These are phyloP conservation scores for Sitta europaea DNA, from an alignment of 2,113 vertebrate species.

Conservation along the genomic window DNA sequence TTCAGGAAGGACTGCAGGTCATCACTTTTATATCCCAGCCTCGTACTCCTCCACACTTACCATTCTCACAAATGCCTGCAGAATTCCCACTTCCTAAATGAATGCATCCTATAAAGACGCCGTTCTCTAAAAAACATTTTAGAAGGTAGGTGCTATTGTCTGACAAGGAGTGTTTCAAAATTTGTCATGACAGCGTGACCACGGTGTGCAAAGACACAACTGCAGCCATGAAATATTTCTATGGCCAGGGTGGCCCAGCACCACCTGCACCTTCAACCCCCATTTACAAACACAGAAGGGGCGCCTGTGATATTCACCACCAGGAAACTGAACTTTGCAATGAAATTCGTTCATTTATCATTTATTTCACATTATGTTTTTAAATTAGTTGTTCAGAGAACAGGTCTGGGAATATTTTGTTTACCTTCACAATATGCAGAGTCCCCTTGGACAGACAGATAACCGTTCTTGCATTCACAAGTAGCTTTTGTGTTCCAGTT, in stretches of 20 bases:
- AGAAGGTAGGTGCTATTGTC: neutral
- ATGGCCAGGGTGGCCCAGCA: neutral
- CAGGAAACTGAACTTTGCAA: neutral
- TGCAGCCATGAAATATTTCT: neutral
- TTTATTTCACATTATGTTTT: neutral
- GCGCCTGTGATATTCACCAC: neutral
- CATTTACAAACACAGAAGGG: neutral
- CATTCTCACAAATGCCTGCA: neutral
- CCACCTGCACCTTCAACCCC: neutral
- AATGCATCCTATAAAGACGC: neutral
- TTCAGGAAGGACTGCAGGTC: neutral
- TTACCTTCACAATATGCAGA: conserved; percentile 92
- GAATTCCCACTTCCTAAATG: neutral
- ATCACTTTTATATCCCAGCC: neutral
- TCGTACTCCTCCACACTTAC: neutral
- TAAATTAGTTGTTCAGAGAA: neutral
- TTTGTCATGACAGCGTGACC: neutral
- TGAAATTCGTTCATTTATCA: neutral
- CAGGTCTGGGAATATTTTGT: neutral
- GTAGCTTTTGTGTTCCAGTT: conserved; percentile 90
- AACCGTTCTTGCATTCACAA: conserved; percentile 91
- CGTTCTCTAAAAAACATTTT: neutral
- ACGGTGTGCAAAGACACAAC: neutral
- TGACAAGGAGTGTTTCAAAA: neutral
- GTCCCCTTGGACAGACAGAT: conserved; percentile 85